Base-by-base conservation (phyloP, 2,888 invertebrate species). In the Orthonevra nobilis region DNA sequence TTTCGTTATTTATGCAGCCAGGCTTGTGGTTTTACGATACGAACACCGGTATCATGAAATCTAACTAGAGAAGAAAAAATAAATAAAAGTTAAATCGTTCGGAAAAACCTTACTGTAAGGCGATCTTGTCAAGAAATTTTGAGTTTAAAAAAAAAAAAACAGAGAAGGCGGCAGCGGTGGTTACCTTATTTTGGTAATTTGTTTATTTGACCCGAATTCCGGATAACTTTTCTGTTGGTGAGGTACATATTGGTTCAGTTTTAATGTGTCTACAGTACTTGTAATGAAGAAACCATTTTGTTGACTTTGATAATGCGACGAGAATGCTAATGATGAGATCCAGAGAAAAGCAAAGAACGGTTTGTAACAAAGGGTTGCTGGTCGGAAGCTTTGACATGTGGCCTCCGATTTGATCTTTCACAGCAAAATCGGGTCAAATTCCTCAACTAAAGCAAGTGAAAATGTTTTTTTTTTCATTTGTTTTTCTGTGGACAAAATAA, bases 1-100 rank as follows among this genome's bases (percentile, higher is more conserved):
- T 68, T 68, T 68, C 46, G 48, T 68, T 58, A 68, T 68, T 58
- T 68, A 68, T 58, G 46, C 68, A 68, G 30, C 23, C 38, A 38
- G 17, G 58, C 38, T 58, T 58, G 48, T 38, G 38, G 46, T 46
- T 58, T 48, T 30, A 44, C 14, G 10, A 36, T 28, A 15, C 46
- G 44, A 68, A 56, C 36, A 38, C 46, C 44, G 44, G 54, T 66
- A 54, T 66, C 44, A 34, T 34, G 9, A 44, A 20, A 48, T 66
- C 40, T 42, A 66, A 28, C 42, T 19, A 28, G 23, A 12, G 23
- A 17, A 3, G 10, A 32, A 32, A 34, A 14, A 34, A 10, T 17
- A 23, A 23, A 42, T n/a, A 26, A 54, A 34, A 20, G n/a, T 40
- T 30, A 20, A 14, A 28, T 9, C n/a, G 10, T n/a, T 10, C 9